Percentiles rank a stretch among this genome's conserved stretches.
These are phyloP conservation scores for Nomada fabriciana DNA, from an alignment of 2,888 invertebrate species.

Conservation along the genomic window DNA sequence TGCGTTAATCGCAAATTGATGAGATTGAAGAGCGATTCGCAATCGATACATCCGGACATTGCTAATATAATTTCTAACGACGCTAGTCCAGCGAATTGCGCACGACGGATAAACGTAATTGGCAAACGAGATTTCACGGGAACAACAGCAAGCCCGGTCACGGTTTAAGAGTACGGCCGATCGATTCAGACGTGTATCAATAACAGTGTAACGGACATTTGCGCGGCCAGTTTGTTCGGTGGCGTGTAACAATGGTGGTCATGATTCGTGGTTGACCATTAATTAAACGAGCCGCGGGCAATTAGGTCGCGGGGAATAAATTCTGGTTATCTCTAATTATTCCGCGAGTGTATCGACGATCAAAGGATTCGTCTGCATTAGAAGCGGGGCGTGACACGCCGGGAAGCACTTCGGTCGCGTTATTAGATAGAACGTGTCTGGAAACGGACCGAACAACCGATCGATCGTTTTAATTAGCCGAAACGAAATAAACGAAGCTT, in stretches of 20 bases:
- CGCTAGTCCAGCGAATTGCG: background rate
- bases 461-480: slow-evolving; percentile 72
- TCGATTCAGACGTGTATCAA: slow-evolving; percentile 59
- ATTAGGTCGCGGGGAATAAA: slow-evolving; percentile 75
- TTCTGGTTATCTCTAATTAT: slow-evolving; percentile 76
- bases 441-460: slow-evolving; percentile 60
- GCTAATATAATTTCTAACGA: slow-evolving; percentile 2
- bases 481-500: slow-evolving; percentile 39
- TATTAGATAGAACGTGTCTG: slow-evolving; percentile 69
- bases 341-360: slow-evolving; percentile 61
- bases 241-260: slow-evolving; percentile 70
- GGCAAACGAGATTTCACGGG: slow-evolving; percentile 32
- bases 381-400: background rate
- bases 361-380: slow-evolving; percentile 65
- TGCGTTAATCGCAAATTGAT: no score
- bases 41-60: no score
- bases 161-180: slow-evolving; percentile 37
- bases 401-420: slow-evolving; percentile 31
- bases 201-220: slow-evolving; percentile 56
- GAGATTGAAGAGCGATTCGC: no score
- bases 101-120: slow-evolving; percentile 19
- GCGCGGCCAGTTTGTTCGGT: slow-evolving; percentile 62
- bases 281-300: slow-evolving; percentile 75
- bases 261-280: slow-evolving; percentile 74
- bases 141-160: slow-evolving; percentile 19